These are phyloP conservation scores for Chinchilla lanigera DNA, from an alignment of 2,113 vertebrate genomes.

Conservation along the genomic window DNA sequence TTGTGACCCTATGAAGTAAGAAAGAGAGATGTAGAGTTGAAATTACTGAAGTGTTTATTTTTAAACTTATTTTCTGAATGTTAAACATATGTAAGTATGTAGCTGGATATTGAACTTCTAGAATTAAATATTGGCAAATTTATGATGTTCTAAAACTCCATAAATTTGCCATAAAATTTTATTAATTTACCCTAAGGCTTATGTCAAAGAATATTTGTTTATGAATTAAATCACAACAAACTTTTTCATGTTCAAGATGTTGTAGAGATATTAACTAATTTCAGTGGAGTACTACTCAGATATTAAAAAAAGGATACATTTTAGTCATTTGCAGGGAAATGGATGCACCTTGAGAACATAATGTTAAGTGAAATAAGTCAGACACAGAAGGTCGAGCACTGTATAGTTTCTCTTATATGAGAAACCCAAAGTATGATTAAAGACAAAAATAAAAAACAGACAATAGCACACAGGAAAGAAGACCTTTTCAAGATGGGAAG, in stretches of 20 bases:
- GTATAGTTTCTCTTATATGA: neutral
- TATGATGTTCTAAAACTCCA: neutral
- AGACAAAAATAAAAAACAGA: neutral
- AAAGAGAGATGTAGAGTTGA: neutral
- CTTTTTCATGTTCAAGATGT: neutral
- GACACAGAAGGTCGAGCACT: neutral
- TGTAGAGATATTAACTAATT: neutral
- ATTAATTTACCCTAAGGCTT: neutral
- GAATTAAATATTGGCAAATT: neutral
- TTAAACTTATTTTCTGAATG: neutral
- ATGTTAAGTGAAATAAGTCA: neutral
- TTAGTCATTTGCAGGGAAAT: neutral
- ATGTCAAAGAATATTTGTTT: neutral
- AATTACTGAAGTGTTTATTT: neutral
- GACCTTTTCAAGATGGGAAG: neutral
- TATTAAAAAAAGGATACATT: neutral
- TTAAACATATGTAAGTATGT: neutral
- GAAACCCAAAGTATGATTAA: neutral
- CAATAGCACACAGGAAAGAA: neutral
- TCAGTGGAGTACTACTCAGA: neutral
- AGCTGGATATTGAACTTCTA: neutral
- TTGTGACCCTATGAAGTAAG: neutral
- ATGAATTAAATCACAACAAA: neutral
- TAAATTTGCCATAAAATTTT: neutral
- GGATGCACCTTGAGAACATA: neutral